These are phyloP conservation scores for Antechinus flavipes DNA, from an alignment of 2,113 vertebrate genomes.

Conservation along the genomic window DNA sequence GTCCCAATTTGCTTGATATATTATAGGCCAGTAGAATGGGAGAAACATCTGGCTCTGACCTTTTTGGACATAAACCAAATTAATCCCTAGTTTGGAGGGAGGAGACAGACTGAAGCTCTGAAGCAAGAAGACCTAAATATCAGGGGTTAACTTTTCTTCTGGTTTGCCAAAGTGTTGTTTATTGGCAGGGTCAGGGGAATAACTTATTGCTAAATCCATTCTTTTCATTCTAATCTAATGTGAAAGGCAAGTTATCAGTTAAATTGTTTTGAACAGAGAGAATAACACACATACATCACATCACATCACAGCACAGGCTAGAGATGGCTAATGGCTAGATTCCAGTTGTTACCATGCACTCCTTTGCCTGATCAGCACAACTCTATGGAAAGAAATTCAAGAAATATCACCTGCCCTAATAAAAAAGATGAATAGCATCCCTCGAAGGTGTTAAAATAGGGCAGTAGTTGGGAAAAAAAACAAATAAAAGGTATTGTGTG, in stretches of 20 bases:
- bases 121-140: background rate
- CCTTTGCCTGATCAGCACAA: constrained; percentile 2
- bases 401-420: constrained; percentile 23
- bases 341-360: background rate
- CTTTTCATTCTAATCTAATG: constrained; percentile 59
- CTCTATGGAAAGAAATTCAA: background rate
- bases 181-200: background rate
- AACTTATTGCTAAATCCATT: constrained; percentile 53
- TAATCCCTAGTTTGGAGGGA: background rate
- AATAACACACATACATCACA: background rate
- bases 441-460: too few relatives aligned
- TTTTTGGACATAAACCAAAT: background rate
- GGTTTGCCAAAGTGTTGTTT: constrained; percentile 11
- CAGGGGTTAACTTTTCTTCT: background rate
- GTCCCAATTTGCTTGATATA: background rate
- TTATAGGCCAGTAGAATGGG: background rate
- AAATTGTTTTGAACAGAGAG: background rate
- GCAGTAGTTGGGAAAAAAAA: background rate
- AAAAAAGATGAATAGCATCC: background rate
- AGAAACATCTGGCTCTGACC: background rate
- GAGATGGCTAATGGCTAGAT: background rate
- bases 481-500: background rate
- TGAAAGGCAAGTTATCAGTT: constrained; percentile 42
- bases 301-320: background rate
- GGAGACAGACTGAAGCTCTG: background rate